A percentile compares a stretch with the other conserved stretches of the same genome.
These are phyloP conservation scores for Rhinoptilus africanus DNA, from an alignment of 2,113 vertebrate species.

Conservation along the genomic window DNA sequence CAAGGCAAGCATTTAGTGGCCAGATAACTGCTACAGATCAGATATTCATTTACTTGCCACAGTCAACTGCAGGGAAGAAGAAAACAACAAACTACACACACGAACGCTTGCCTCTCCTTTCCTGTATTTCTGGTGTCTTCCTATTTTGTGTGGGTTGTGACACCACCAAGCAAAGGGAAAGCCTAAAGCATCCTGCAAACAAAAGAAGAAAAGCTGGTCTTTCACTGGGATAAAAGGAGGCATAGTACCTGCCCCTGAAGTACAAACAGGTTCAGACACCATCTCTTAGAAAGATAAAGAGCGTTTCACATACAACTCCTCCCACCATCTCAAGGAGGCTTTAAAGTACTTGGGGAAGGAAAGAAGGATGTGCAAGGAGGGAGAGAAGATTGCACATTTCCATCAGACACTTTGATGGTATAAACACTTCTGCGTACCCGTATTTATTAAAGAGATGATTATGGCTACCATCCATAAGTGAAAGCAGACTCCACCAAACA, in stretches of 20 bases:
- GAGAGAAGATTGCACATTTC: neutral
- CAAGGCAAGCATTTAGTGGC: neutral
- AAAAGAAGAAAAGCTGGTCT: conserved; percentile 16
- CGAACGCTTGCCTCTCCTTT: neutral
- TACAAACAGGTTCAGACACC: conserved; percentile 3
- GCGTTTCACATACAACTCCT: neutral
- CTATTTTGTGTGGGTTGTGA: neutral
- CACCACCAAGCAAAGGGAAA: neutral
- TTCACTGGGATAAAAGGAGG: neutral
- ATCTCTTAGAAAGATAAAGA: neutral
- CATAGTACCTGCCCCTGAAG: neutral
- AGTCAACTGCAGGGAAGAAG: neutral
- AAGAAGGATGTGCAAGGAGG: neutral
- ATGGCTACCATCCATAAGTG: neutral
- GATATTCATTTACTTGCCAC: neutral
- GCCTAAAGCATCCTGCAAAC: neutral
- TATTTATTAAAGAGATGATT: neutral
- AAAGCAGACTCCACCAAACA: neutral
- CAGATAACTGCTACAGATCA: neutral
- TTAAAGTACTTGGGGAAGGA: neutral
- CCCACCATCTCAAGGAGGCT: neutral
- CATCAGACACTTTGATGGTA: neutral
- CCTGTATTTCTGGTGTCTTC: neutral
- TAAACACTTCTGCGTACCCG: neutral
- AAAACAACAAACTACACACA: neutral